Base-by-base conservation (phyloP, 2,888 invertebrate genomes). In the Disparrhopalites patrizii region DNA sequence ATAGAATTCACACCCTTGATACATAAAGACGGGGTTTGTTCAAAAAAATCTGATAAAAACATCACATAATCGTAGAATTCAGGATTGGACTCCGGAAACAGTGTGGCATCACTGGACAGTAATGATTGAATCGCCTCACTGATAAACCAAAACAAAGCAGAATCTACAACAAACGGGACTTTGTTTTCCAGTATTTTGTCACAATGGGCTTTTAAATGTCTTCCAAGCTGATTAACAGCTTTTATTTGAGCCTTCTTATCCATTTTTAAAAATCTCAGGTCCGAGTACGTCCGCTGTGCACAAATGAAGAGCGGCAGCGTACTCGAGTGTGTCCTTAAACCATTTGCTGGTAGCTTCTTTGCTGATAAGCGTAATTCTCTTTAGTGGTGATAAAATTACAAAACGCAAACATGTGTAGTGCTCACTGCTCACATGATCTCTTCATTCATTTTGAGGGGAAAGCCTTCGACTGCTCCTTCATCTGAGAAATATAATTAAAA, bases 31-130 rank as follows among this genome's bases (percentile, higher is more conserved):
- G 75, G 75, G 1, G 73, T 75, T 28, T 70, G 74, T 10, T 70
- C 68, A 56, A 73, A 74, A 51, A 75, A 65, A 58, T 75, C 75
- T 1, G 71, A 70, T 0, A 75, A 58, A 51, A 75, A 75, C 68
- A 74, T 68, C 13, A 74, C 69, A 30, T 69, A 54, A 55, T 73
- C 73, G 52, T 71, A 67, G 56, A 72, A 73, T 13, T 66, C 65
- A 15, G 62, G 25, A n/a, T 27, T 50, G 5, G 40, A 43, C 18
- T 66, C 69, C n/a, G 61, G 65, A 15, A 57, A 47, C n/a, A 57
- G 18, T 27, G 65, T 54, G 3, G 61, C 62, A 25, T 65, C 62
- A 28, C 36, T 62, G 13, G 66, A 63, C 15, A 65, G 18, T 5
- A 71, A 33, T 3, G 60, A 43, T n/a, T 62, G 61, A 15, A 71